Evolutionary conservation across 1,140 invertebrate species (phyloP).

Genomic region (Eupeodes corollae): DNA sequence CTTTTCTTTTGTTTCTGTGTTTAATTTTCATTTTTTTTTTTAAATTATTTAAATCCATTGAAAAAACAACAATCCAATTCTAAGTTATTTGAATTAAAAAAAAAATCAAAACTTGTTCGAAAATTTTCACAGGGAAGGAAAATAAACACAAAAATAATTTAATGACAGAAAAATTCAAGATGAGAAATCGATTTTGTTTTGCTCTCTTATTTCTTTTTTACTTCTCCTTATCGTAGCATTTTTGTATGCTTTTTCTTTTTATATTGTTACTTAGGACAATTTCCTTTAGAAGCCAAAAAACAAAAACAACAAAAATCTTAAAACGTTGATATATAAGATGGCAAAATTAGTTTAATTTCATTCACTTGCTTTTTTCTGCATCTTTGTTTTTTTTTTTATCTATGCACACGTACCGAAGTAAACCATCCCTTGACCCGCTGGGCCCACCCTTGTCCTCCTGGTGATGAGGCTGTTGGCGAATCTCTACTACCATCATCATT

Average conservation of each 20-base stretch:
- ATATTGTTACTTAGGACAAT: background rate
- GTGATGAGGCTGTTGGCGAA: conserved; percentile 39
- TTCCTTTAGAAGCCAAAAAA: background rate
- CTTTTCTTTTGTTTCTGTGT: conserved; percentile 23
- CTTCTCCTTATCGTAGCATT: too few species aligned
- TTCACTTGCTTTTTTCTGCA: background rate
- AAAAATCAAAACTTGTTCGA: background rate
- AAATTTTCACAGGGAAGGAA: background rate
- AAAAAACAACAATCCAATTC: too few species aligned
- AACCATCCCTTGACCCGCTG: conserved; percentile 54
- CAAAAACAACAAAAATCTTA: background rate
- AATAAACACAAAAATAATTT: background rate
- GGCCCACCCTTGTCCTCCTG: conserved; percentile 51
- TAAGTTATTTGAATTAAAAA: too few species aligned
- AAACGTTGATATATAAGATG: too few species aligned
- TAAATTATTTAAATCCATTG: too few species aligned
- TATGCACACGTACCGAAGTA: conserved; percentile 46
- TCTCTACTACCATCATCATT: conserved; percentile 36
- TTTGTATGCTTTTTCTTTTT: background rate
- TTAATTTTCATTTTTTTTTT: too few species aligned
- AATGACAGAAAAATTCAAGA: background rate
- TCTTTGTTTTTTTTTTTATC: background rate
- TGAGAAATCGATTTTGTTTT: background rate
- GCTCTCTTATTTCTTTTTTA: too few species aligned
- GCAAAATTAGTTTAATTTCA: too few species aligned